phyloP scores from a whole-genome alignment of 2,113 vertebrate species.

The Oryzias curvinotus region DNA sequence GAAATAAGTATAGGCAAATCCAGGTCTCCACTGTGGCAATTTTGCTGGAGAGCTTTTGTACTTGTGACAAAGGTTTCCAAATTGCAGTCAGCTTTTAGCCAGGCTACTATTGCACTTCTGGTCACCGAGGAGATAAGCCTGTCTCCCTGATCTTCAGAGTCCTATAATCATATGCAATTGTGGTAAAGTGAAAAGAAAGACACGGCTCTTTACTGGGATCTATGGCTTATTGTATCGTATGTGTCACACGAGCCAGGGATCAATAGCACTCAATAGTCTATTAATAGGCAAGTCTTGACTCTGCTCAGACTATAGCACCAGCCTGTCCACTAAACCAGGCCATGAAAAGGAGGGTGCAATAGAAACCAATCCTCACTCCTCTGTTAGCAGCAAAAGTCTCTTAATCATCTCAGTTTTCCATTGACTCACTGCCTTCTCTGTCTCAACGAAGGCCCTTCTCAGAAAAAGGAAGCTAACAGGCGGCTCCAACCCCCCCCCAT shows the following conservation, averaged over 20 bases:
- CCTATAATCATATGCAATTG: slow-evolving; percentile 82
- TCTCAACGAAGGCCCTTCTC: slow-evolving; percentile 59
- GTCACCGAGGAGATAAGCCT: slow-evolving; percentile 54
- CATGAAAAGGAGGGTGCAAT: slow-evolving; percentile 74
- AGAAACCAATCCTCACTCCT: slow-evolving; percentile 78
- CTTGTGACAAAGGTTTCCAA: slow-evolving; percentile 71
- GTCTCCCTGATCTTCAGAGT: slow-evolving; percentile 64
- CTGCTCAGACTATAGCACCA: slow-evolving; percentile 70
- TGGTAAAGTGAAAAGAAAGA: slow-evolving; percentile 76
- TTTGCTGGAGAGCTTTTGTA: slow-evolving; percentile 66
- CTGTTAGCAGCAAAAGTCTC: slow-evolving; percentile 81
- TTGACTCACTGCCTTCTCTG: slow-evolving; percentile 72
- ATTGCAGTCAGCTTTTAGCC: slow-evolving; percentile 66
- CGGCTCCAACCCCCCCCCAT: slow-evolving; percentile 49
- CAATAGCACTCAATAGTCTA: slow-evolving; percentile 83
- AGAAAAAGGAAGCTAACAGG: slow-evolving; percentile 55
- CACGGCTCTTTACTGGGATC: slow-evolving; percentile 73
- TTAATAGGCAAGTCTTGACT: slow-evolving; percentile 78
- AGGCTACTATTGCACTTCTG: slow-evolving; percentile 43
- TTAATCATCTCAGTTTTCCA: slow-evolving; percentile 82
- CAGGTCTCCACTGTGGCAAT: slow-evolving; percentile 48
- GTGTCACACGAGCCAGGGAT: slow-evolving; percentile 78
- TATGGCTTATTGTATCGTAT: slow-evolving; percentile 81
- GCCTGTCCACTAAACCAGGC: slow-evolving; percentile 71
- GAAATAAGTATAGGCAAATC: slow-evolving; percentile 43